phyloP scores from a whole-genome alignment of 2,113 vertebrate species.

The Lophochroa leadbeateri region DNA sequence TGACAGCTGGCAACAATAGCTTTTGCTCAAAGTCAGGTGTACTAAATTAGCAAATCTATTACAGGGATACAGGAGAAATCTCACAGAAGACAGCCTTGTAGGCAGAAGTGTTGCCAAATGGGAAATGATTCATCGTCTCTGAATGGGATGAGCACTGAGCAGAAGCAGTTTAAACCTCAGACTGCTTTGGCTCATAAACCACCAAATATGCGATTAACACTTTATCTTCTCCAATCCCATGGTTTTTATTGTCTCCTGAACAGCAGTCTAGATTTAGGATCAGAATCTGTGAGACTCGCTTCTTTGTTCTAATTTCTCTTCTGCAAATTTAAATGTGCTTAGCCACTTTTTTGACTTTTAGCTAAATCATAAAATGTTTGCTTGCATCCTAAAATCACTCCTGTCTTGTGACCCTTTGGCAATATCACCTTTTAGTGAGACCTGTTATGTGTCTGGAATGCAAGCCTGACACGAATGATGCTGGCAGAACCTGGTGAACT shows the following conservation, averaged over 20 bases:
- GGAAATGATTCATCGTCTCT: slow-evolving; percentile 84
- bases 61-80: slow-evolving; percentile 63
- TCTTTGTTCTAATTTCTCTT: neutral
- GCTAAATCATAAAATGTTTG: neutral
- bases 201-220: slow-evolving; percentile 63
- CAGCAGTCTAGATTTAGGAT: neutral
- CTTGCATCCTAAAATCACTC: neutral
- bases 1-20: slow-evolving; percentile 64
- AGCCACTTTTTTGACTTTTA: neutral
- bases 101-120: slow-evolving; percentile 77
- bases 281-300: neutral
- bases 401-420: neutral
- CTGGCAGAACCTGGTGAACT: neutral
- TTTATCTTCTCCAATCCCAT: slow-evolving; percentile 29
- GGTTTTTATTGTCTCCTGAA: neutral
- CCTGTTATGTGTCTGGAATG: neutral
- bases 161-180: slow-evolving; percentile 76
- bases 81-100: slow-evolving; percentile 63
- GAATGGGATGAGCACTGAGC: slow-evolving; percentile 76
- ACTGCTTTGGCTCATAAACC: slow-evolving; percentile 61
- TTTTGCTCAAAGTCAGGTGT: slow-evolving; percentile 66
- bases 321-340: neutral
- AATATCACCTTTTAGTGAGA: neutral
- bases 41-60: slow-evolving; percentile 68
- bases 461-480: neutral